A percentile compares a stretch with the other conserved stretches of the same genome.
These are phyloP conservation scores for Melinaea marsaeus DNA, from an alignment of 2,888 invertebrate genomes.

Conservation along the genomic window DNA sequence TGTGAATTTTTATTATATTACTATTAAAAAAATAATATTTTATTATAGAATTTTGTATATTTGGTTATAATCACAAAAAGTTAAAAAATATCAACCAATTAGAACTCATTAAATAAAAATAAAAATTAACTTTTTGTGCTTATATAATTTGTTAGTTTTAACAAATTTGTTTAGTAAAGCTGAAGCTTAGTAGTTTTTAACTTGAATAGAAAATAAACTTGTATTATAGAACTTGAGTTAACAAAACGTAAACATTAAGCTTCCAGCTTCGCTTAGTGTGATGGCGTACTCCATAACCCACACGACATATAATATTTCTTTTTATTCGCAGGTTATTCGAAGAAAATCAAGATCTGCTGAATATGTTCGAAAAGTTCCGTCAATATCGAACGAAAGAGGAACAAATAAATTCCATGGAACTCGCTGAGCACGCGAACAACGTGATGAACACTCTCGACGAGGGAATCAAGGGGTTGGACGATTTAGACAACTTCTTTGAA, in stretches of 20 bases:
- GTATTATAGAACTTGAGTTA: background rate
- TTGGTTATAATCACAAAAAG: background rate
- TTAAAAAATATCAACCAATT: background rate
- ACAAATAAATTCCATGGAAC: conserved; percentile 87
- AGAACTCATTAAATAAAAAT: background rate
- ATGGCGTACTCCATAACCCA: background rate
- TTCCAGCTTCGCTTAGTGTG: conserved; percentile 2
- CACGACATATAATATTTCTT: background rate
- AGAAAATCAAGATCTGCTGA: conserved; percentile 87
- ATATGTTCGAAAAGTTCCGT: conserved; percentile 89
- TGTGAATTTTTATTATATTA: too few species aligned
- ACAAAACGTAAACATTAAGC: background rate
- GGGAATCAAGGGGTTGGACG: conserved; percentile 90
- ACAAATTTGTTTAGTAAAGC: background rate
- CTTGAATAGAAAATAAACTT: background rate
- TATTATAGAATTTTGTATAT: background rate
- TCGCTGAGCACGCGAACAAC: conserved; percentile 91
- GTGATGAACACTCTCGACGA: conserved; percentile 94
- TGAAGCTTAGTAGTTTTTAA: background rate
- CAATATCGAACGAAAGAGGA: conserved; percentile 88
- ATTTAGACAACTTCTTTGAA: conserved; percentile 89
- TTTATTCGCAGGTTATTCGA: conserved; percentile 85
- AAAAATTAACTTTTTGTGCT: background rate
- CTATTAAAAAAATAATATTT: too few species aligned
- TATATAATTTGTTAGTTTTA: background rate